Conservation (phyloP, 2,113 vertebrate genomes). For the Eudorcas thomsonii region DNA sequence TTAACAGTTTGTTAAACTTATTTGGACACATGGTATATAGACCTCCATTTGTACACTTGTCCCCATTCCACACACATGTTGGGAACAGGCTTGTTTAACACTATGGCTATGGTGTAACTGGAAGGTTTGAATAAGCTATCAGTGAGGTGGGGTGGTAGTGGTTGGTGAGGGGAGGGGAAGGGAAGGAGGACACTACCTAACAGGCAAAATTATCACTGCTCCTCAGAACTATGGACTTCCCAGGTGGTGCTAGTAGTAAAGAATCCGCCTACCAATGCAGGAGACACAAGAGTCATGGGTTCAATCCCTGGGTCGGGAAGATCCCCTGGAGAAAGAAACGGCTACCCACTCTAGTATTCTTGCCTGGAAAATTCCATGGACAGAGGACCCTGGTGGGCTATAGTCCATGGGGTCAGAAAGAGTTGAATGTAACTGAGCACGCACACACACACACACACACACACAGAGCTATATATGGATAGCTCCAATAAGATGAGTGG, state of each 20-base stretch:
- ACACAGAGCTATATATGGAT: neutral
- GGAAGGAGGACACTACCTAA: neutral
- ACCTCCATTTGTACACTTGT: neutral
- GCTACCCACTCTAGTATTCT: neutral
- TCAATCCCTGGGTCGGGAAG: neutral
- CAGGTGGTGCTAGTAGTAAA: neutral
- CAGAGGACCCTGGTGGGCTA: neutral
- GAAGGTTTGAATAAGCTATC: neutral
- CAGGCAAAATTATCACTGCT: neutral
- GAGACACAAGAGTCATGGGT: neutral
- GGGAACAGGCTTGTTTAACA: neutral
- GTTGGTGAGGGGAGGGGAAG: neutral
- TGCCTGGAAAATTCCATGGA: neutral
- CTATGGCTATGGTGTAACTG: neutral
- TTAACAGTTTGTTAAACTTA: neutral
- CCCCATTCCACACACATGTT: neutral
- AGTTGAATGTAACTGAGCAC: neutral
- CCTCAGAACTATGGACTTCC: neutral
- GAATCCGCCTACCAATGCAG: neutral
- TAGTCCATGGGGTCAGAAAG: neutral
- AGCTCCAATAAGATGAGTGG: conserved; percentile 3
- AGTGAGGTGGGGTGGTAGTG: neutral
- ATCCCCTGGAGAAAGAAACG: neutral
- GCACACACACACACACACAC: too few relatives aligned
- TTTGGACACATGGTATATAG: neutral